phyloP scores from a whole-genome alignment of 2,113 vertebrate genomes.

The Tachycineta bicolor region DNA sequence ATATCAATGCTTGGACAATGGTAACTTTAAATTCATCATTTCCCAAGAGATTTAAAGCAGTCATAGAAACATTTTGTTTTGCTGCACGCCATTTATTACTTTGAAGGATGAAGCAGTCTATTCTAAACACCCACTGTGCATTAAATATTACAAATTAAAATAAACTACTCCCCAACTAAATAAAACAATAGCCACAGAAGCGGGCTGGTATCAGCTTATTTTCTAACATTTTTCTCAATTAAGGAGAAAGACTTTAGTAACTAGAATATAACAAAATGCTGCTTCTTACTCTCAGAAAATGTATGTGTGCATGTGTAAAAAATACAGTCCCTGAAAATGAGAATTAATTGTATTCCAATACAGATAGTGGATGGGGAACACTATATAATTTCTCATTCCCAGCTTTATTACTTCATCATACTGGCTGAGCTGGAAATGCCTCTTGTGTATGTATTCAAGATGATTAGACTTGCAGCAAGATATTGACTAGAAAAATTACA shows the following conservation, averaged over 20 bases:
- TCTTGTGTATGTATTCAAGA: neutral
- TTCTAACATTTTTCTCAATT: slow-evolving; percentile 54
- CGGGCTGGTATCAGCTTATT: slow-evolving; percentile 20
- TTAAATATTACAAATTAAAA: slow-evolving; percentile 69
- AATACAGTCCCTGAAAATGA: neutral
- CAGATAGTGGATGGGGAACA: neutral
- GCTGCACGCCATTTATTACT: slow-evolving; percentile 2
- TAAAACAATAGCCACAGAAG: slow-evolving; percentile 1
- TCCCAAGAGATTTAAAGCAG: slow-evolving; percentile 63
- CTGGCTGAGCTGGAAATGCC: neutral
- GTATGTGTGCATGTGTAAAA: neutral
- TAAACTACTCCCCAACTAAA: slow-evolving; percentile 29
- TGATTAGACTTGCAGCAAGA: slow-evolving; percentile 4
- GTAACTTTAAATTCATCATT: slow-evolving; percentile 37
- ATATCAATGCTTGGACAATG: neutral
- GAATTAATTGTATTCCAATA: slow-evolving; percentile 32
- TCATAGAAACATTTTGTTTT: slow-evolving; percentile 51
- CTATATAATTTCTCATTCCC: neutral
- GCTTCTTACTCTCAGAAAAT: neutral
- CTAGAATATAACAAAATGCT: neutral
- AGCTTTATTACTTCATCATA: slow-evolving; percentile 22
- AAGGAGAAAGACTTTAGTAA: neutral
- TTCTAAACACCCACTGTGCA: slow-evolving; percentile 23
- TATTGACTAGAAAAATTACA: slow-evolving; percentile 21
- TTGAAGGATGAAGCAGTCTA: slow-evolving; percentile 21